These are phyloP conservation scores for Hymenopus coronatus DNA, from an alignment of 2,888 invertebrate genomes.

Conservation along the genomic window DNA sequence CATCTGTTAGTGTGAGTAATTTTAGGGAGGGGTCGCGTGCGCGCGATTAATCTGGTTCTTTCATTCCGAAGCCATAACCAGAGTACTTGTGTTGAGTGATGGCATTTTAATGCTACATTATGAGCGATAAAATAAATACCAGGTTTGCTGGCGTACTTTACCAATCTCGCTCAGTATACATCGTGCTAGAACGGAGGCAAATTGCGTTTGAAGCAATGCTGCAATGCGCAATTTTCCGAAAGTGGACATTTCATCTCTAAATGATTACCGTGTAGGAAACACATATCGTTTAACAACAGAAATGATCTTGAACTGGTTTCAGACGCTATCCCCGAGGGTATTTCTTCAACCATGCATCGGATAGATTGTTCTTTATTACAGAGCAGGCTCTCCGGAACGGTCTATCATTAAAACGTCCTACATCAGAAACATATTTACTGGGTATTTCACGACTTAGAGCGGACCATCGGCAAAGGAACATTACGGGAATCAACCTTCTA, in stretches of 20 bases:
- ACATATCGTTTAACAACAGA: not conserved
- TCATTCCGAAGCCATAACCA: too few relatives aligned
- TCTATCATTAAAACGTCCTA: not conserved
- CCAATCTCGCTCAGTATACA: not conserved
- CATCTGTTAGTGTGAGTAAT: too few relatives aligned
- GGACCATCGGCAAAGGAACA: not conserved
- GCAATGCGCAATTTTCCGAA: not conserved
- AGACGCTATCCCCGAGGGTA: not conserved
- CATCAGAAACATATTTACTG: not conserved
- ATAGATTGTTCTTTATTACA: not conserved
- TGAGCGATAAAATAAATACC: too few relatives aligned
- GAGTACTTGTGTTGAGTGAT: too few relatives aligned
- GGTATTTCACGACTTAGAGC: not conserved
- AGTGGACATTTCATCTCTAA: not conserved
- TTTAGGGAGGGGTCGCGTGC: too few relatives aligned
- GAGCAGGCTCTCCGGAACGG: not conserved
- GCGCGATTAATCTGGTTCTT: too few relatives aligned
- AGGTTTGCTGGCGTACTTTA: too few relatives aligned
- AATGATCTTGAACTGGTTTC: not conserved
- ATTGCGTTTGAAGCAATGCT: not conserved
- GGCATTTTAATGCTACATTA: too few relatives aligned
- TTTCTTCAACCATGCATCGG: not conserved
- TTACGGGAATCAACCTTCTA: not conserved
- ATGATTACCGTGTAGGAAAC: not conserved
- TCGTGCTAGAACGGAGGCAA: not conserved